Evolutionary conservation across 2,888 invertebrate genomes (phyloP).

Genomic region (Phasia obesa): DNA sequence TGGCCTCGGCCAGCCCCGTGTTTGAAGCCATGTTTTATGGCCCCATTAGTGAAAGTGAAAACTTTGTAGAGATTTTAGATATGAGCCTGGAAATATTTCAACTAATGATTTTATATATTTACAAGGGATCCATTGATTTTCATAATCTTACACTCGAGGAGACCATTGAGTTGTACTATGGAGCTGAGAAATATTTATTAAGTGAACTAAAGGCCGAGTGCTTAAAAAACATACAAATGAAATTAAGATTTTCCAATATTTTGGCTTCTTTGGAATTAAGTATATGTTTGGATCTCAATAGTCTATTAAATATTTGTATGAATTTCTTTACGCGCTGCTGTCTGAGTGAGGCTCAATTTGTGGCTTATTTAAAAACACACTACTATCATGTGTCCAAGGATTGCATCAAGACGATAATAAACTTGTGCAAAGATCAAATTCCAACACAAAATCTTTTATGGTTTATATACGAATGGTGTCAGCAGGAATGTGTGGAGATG

Average conservation of each 20-base stretch:
- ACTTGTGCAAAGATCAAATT: constrained; percentile 75
- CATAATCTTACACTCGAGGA: constrained; percentile 77
- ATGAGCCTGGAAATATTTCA: constrained; percentile 82
- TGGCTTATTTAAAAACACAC: constrained; percentile 77
- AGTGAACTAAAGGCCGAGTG: constrained; percentile 77
- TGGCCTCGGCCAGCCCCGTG: constrained; percentile 93
- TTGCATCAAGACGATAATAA: constrained; percentile 80
- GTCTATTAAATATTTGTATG: constrained; percentile 77
- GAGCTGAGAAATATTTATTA: constrained; percentile 81
- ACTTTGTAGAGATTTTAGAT: constrained; percentile 83
- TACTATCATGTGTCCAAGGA: constrained; percentile 81
- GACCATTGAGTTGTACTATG: constrained; percentile 81
- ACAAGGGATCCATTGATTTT: constrained; percentile 78
- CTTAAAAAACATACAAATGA: constrained; percentile 77
- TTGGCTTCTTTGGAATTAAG: constrained; percentile 80
- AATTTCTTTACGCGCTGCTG: constrained; percentile 81
- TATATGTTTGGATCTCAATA: constrained; percentile 79
- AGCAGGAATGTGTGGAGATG: constrained; percentile 78
- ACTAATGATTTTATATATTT: constrained; percentile 80
- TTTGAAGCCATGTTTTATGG: constrained; percentile 95
- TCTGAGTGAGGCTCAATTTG: constrained; percentile 78
- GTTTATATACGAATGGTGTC: constrained; percentile 81
- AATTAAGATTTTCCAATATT: constrained; percentile 81
- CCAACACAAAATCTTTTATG: constrained; percentile 77
- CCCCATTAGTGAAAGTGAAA: constrained; percentile 82